Percentiles rank a stretch among this genome's conserved stretches.
These are phyloP conservation scores for Typhlomys cinereus DNA, from an alignment of 2,113 vertebrate genomes.

Conservation along the genomic window DNA sequence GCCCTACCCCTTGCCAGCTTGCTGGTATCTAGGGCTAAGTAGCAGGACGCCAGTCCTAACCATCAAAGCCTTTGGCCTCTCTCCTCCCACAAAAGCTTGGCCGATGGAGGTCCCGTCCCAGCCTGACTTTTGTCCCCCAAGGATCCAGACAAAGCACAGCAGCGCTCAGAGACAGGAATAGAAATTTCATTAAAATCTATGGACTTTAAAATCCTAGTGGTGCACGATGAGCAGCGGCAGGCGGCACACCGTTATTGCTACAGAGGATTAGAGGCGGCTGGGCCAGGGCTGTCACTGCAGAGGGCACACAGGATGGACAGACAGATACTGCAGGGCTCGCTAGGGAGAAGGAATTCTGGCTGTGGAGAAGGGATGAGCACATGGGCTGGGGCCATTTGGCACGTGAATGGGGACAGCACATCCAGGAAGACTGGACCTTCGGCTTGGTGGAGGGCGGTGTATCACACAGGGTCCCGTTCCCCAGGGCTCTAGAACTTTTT, in stretches of 20 bases:
- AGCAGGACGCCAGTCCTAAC: neutral
- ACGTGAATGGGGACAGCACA: slow-evolving; percentile 60
- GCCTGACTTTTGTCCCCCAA: slow-evolving; percentile 39
- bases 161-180: slow-evolving; percentile 83
- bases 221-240: slow-evolving; percentile 53
- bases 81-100: slow-evolving; percentile 34
- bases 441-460: slow-evolving; percentile 11
- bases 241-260: slow-evolving; percentile 73
- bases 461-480: slow-evolving; percentile 5
- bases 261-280: slow-evolving; percentile 72
- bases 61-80: neutral
- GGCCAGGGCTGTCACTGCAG: slow-evolving; percentile 65
- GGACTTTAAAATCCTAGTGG: slow-evolving; percentile 86
- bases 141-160: slow-evolving; percentile 76
- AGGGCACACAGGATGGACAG: slow-evolving; percentile 46
- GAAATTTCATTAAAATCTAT: slow-evolving; percentile 90
- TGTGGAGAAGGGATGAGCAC: neutral
- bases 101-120: slow-evolving; percentile 41
- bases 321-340: slow-evolving; percentile 40
- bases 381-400: slow-evolving; percentile 73
- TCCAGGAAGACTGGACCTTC: slow-evolving; percentile 58
- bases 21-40: neutral
- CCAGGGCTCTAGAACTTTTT: neutral
- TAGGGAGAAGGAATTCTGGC: slow-evolving; percentile 27
- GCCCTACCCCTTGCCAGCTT: neutral